These are phyloP conservation scores for Caenorhabditis sp. DNA, from an alignment of 2,888 invertebrate genomes.

Conservation along the genomic window DNA sequence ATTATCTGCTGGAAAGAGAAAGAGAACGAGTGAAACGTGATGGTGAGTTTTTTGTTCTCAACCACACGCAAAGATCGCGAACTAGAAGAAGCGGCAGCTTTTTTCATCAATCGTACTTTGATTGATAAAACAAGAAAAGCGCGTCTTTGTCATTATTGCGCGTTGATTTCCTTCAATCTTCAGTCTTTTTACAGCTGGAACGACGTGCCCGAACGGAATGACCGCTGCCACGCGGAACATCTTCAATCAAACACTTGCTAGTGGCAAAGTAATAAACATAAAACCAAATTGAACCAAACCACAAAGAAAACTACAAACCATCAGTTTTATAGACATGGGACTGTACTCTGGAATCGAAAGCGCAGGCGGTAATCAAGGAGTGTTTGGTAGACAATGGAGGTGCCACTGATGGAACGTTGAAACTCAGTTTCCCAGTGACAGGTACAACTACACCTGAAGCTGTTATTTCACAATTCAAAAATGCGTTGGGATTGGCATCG, in stretches of 20 bases:
- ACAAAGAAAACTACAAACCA: neutral
- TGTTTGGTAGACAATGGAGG: conserved; percentile 57
- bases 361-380: conserved; percentile 37
- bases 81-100: conserved; percentile 2
- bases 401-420: conserved; percentile 55
- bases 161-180: conserved; percentile 27
- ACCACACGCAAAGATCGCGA: conserved; percentile 3
- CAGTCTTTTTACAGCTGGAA: conserved; percentile 35
- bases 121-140: conserved; percentile 27
- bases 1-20: conserved; percentile 39
- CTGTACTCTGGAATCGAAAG: conserved; percentile 55
- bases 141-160: conserved; percentile 5
- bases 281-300: neutral
- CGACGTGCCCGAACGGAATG: conserved; percentile 51
- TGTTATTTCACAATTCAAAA: conserved; percentile 23
- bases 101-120: conserved; percentile 28
- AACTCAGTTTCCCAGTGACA: conserved; percentile 60
- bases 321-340: conserved; percentile 55
- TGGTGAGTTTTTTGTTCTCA: too few relatives aligned
- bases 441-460: conserved; percentile 24
- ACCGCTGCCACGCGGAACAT: conserved; percentile 41
- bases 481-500: conserved; percentile 34
- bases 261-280: conserved; percentile 35
- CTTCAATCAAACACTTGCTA: conserved; percentile 37
- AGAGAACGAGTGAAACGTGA: conserved; percentile 34